Evolutionary conservation across 2,888 invertebrate species (phyloP).

Genomic region (Sphaerophoria taeniata): DNA sequence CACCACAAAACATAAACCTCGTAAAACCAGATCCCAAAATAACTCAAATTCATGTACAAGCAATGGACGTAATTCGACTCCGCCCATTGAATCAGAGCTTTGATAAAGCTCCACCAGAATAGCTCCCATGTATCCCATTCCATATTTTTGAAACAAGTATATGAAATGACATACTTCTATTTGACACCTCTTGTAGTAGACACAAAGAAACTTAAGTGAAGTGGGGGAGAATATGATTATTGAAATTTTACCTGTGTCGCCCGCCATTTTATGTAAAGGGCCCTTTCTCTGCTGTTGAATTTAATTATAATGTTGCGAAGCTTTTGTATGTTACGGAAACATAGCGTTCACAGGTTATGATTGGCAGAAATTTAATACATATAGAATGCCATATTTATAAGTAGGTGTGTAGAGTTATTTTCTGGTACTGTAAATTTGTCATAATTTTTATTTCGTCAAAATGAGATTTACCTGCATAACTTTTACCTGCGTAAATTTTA

Average conservation of each 20-base stretch:
- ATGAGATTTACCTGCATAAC: no score
- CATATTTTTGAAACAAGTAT: slow-evolving; percentile 1
- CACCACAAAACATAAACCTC: slow-evolving; percentile 23
- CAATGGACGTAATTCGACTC: slow-evolving; percentile 46
- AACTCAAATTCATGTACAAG: background rate
- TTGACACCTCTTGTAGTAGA: slow-evolving; percentile 33
- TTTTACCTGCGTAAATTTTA: no score
- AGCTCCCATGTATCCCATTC: slow-evolving; percentile 32
- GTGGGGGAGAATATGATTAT: slow-evolving; percentile 22
- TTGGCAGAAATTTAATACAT: slow-evolving; percentile 6
- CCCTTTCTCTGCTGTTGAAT: slow-evolving; percentile 2
- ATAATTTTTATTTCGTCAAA: no score
- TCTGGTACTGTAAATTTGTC: no score
- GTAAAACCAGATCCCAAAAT: background rate
- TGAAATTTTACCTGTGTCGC: slow-evolving; percentile 26
- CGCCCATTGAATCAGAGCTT: slow-evolving; percentile 66
- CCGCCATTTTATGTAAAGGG: slow-evolving; percentile 29
- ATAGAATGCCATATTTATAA: background rate
- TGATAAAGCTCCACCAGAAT: slow-evolving; percentile 53
- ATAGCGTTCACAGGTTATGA: slow-evolving; percentile 14
- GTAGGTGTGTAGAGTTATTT: background rate
- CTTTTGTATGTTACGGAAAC: slow-evolving; percentile 1
- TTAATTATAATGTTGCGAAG: slow-evolving; percentile 17
- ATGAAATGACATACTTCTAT: slow-evolving; percentile 22
- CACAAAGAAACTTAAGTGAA: slow-evolving; percentile 10